Evolutionary conservation across 2,113 vertebrate genomes (phyloP), one percentile per base, ranked within the genome.

Genomic region (Oryzias celebensis): DNA sequence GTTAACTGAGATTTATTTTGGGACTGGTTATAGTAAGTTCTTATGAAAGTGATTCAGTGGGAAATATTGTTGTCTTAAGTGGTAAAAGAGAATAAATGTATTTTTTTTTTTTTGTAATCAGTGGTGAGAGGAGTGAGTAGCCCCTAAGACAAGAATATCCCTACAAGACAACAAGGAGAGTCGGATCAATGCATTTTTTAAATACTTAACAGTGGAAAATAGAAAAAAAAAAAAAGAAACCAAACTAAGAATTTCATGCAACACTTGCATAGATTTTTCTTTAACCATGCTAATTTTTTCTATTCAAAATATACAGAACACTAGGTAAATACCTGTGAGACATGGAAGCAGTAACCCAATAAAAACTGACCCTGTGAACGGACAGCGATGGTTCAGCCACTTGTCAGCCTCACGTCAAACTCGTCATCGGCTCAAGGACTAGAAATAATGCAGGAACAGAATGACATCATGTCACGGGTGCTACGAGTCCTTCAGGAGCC

Each of bases 191-290:
- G 88, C 89, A 84, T 85, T 88, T 89, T 85, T 86, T 86, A 90
- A 91, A 90, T 90, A 89, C 85, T 86, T 74, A 47, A 54, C 43
- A 17, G n/a, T 36, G 18, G 14, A 86, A 78, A 91, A 90, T n/a
- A 90, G 68, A 89, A 90, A 86, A 80, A 91, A 91, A 90, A 68
- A 90, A 91, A 89, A 89, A 77, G 88, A 85, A 86, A 90, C 8
- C 8, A 36, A 36, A 10, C 2, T 2, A 36, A 12, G 8, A 84
- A 65, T 86, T 84, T 91, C 92, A 93, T 93, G 92, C 92, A 93
- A 91, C 88, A 91, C 90, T 93, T 93, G 92, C 92, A 93, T 93
- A 93, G 92, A 83, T 68, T 88, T 84, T 85, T 84, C 82, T 85
- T 80, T 62, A 71, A 88, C 87, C 90, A 92, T 92, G 91, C 90